A percentile compares a stretch with the other conserved stretches of the same genome.
phyloP scores from a whole-genome alignment of 2,888 invertebrate species.

The Mesochorus sp. region DNA sequence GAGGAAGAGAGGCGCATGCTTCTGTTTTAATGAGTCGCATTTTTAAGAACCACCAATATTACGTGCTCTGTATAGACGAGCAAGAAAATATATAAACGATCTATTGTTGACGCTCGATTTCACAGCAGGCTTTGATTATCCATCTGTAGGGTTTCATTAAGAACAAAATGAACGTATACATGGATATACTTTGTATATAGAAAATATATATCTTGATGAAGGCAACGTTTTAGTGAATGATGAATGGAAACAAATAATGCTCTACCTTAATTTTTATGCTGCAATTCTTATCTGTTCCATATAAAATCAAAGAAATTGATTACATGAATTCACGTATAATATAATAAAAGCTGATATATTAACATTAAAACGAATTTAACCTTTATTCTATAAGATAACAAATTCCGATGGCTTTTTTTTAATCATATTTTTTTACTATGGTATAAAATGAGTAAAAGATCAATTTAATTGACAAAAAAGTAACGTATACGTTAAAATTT shows the following conservation, averaged over 20 bases:
- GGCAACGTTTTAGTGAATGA: neutral
- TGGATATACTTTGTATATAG: neutral
- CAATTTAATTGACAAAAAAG: no score
- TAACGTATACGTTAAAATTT: no score
- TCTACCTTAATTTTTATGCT: neutral
- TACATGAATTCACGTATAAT: no score
- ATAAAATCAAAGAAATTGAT: no score
- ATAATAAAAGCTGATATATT: no score
- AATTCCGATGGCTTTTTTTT: no score
- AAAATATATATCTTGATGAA: conserved; percentile 4
- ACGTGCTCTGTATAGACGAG: conserved; percentile 20
- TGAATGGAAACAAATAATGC: neutral
- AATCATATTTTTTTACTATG: no score
- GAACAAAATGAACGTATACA: neutral
- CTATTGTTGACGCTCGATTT: conserved; percentile 40
- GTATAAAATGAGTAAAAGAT: no score
- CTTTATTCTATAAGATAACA: no score
- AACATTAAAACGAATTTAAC: no score
- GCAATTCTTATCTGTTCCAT: no score
- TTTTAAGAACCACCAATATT: conserved; percentile 49
- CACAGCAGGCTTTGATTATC: conserved; percentile 41
- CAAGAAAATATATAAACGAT: conserved; percentile 27
- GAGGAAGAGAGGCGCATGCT: conserved; percentile 50
- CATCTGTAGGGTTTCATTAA: conserved; percentile 10
- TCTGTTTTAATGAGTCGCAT: conserved; percentile 67